Evolutionary conservation across 2,113 vertebrate species (phyloP), one percentile per base, ranked within the genome.

Genomic region (Acanthochromis polyacanthus): DNA sequence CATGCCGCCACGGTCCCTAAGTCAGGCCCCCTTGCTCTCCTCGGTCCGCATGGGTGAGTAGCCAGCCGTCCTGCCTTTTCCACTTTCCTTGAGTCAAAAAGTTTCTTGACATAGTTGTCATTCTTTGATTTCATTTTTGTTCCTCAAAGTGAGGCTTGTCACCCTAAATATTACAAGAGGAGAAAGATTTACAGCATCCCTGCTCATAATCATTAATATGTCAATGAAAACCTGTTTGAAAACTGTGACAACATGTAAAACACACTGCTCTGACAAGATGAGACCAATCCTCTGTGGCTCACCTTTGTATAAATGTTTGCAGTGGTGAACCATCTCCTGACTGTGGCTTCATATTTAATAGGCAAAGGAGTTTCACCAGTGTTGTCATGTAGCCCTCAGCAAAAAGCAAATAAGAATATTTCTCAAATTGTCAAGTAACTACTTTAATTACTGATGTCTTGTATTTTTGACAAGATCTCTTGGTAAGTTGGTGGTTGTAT

Each of bases 41-140:
- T 96, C 97, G 1, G 95, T 98, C 83, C 95, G 96, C 88, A 97
- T 98, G 95, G 97, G 97, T 98, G 91, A 95, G 96, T 91, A 68
- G 28, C 5, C 3, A 16, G 30, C 68, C 25, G 3, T 58, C 53
- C 36, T 17, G 53, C 36, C 22, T 23, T 46, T 38, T 23, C 10
- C 14, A 2, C 72, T 11, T 52, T 25, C 19, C 58, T 20, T 55
- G 20, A 12, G 16, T 63, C 25, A 55, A 12, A 56, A 71, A 23
- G 14, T 36, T 20, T 30, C 20, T 50, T 36, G 32, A 5, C 30
- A 40, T 20, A 66, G 46, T 19, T 63, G 17, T 68, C 32, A 62
- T n/a, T 22, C 17, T 19, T 25, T 25, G 2, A 25, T 25, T 17
- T 15, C 57, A 5, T 25, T 61, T 36, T 43, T 20, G 17, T 23